Conservation (phyloP, 2,888 invertebrate species). For the Himalopsyche japonica region DNA sequence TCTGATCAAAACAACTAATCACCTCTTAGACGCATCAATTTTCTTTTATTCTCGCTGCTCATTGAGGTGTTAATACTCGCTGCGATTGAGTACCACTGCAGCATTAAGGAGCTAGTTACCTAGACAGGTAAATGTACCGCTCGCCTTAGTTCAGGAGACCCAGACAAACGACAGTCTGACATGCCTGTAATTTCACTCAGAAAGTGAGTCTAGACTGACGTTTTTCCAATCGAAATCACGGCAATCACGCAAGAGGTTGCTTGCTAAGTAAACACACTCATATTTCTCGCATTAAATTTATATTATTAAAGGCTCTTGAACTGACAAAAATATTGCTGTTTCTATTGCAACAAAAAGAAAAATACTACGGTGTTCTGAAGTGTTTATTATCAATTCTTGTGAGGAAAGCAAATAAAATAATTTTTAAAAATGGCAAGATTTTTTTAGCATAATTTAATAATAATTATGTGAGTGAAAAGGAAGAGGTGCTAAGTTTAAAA, state of each 20-base stretch:
- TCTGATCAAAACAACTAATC: too few species aligned
- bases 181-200: slow-evolving; percentile 24
- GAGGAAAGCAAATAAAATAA: too few species aligned
- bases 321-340: too few species aligned
- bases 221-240: slow-evolving; percentile 20
- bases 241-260: neutral
- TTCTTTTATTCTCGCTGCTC: neutral
- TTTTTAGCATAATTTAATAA: too few species aligned
- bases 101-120: neutral
- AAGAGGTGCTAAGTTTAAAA: too few species aligned
- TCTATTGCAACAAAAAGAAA: too few species aligned
- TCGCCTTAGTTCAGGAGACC: neutral
- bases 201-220: slow-evolving; percentile 18
- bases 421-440: too few species aligned
- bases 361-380: too few species aligned
- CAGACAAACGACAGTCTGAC: slow-evolving; percentile 28
- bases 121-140: neutral
- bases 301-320: too few species aligned
- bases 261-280: neutral
- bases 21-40: neutral
- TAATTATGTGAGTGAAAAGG: too few species aligned
- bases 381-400: too few species aligned
- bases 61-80: neutral
- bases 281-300: neutral
- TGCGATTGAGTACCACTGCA: neutral